Evolutionary conservation across 2,797 vertebrate genomes (phyloP).

Genomic region (Peromyscus melanophrys): DNA sequence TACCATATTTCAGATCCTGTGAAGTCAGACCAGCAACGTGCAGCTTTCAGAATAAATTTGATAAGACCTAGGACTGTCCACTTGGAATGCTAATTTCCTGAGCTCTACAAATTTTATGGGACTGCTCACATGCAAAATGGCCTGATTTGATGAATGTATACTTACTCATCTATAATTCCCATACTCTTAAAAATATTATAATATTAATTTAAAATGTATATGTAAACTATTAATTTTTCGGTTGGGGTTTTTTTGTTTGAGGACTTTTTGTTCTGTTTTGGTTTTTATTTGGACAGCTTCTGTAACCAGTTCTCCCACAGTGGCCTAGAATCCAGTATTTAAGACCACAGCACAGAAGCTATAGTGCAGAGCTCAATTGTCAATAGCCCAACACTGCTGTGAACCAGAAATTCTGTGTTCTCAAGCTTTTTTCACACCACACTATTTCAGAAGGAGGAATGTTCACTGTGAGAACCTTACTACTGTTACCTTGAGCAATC

Average conservation of each 20-base stretch:
- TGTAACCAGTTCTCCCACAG: neutral
- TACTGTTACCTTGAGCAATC: constrained; percentile 64
- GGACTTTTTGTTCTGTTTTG: too few relatives aligned
- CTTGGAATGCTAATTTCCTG: constrained; percentile 28
- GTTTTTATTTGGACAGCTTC: neutral
- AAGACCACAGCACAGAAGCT: neutral
- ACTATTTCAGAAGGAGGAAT: constrained; percentile 60
- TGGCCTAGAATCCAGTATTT: neutral
- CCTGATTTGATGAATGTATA: neutral
- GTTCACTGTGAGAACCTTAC: constrained; percentile 30
- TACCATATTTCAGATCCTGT: neutral
- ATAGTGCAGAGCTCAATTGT: neutral
- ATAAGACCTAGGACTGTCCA: neutral
- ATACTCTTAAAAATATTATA: neutral
- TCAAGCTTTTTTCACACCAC: neutral
- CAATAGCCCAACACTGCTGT: neutral
- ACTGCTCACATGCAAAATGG: neutral
- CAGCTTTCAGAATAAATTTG: neutral
- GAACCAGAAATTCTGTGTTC: constrained; percentile 62
- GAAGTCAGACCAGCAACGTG: neutral
- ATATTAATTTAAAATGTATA: neutral
- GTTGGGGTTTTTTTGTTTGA: neutral
- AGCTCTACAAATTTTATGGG: neutral
- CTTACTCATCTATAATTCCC: neutral
- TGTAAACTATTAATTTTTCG: neutral